phyloP scores from a whole-genome alignment of 2,797 vertebrate species.

The Silurus lanzhouensis region DNA sequence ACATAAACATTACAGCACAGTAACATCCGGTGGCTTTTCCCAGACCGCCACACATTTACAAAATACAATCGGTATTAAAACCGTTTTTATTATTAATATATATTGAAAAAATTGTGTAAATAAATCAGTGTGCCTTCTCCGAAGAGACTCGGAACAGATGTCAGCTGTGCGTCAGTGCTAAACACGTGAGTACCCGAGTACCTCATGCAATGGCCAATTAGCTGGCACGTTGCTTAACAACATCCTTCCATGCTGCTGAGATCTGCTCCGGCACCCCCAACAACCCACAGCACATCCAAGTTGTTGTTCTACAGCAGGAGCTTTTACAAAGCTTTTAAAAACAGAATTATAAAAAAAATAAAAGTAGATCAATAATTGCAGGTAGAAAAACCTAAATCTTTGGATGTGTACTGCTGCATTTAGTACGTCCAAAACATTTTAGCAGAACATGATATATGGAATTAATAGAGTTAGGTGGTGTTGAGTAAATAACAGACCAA shows the following conservation, averaged over 20 bases:
- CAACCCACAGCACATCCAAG: not conserved
- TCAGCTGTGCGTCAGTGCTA: conserved; percentile 20
- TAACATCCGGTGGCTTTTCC: not conserved
- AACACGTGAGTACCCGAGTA: conserved; percentile 5
- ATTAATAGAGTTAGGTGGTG: no score
- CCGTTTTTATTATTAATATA: no score
- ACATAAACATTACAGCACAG: not conserved
- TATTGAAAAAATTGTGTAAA: not conserved
- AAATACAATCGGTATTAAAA: not conserved
- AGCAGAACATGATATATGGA: not conserved
- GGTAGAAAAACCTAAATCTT: not conserved
- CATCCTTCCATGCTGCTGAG: conserved; percentile 54
- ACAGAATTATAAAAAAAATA: not conserved
- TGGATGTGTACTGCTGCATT: not conserved
- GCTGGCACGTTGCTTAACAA: conserved; percentile 19
- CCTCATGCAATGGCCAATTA: conserved; percentile 20
- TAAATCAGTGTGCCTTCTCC: conserved; percentile 3
- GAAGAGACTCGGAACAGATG: conserved; percentile 9
- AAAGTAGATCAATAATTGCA: not conserved
- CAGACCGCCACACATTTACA: not conserved
- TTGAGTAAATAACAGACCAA: not conserved
- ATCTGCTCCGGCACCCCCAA: conserved; percentile 35
- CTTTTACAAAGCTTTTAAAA: not conserved
- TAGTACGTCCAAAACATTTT: not conserved
- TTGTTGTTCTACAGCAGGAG: conserved; percentile 10